Evolutionary conservation across 2,888 invertebrate species (phyloP).

Genomic region (Drosophila bunnanda): DNA sequence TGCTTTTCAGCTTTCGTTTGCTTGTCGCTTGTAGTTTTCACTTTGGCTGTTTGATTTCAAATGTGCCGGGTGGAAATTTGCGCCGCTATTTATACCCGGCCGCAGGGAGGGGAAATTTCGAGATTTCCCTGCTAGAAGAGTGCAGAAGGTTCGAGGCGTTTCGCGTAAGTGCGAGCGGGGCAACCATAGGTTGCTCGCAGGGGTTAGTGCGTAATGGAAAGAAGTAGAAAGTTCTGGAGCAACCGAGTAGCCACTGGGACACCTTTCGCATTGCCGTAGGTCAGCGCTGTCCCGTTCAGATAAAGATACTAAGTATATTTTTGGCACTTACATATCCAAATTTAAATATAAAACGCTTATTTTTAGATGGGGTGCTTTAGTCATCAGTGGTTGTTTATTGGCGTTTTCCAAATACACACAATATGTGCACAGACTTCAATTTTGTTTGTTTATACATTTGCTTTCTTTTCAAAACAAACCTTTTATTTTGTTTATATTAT

Average conservation of each 20-base stretch:
- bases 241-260: neutral
- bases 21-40: conserved; percentile 3
- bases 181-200: neutral
- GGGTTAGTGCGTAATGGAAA: neutral
- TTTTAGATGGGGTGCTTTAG: neutral
- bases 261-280: neutral
- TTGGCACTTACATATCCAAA: neutral
- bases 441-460: too few species aligned
- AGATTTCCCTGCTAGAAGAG: conserved; percentile 30
- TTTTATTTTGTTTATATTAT: too few species aligned
- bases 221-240: conserved; percentile 1
- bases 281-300: neutral
- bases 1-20: neutral
- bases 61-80: conserved; percentile 30
- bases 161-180: conserved; percentile 18
- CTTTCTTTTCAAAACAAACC: too few species aligned
- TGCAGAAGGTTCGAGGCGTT: conserved; percentile 27
- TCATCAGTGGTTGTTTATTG: neutral
- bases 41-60: conserved; percentile 42
- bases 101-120: conserved; percentile 41
- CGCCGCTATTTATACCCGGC: conserved; percentile 56
- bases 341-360: neutral
- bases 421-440: too few species aligned
- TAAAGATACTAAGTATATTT: neutral
- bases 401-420: neutral